Conservation (phyloP, 2,888 invertebrate species). For the Rhaphigaster nebulosa region DNA sequence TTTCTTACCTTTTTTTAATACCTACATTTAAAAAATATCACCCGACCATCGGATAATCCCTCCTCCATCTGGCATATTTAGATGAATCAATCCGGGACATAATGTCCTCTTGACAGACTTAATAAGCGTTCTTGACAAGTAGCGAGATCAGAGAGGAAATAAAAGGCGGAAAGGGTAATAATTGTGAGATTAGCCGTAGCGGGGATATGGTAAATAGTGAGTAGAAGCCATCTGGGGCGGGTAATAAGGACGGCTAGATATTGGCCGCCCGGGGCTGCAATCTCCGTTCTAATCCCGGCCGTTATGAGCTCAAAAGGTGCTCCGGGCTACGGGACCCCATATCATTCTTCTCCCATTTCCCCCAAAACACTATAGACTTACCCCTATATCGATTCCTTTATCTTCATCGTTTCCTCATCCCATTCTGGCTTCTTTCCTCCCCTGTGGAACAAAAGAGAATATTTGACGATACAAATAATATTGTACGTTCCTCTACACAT, state of each 20-base stretch:
- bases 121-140: not conserved
- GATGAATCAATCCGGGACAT: not conserved
- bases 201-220: constrained; percentile 31
- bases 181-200: constrained; percentile 14
- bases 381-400: not conserved
- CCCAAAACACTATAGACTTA: constrained; percentile 25
- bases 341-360: constrained; percentile 41
- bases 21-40: not conserved
- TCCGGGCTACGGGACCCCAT: constrained; percentile 20
- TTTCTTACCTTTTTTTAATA: too few relatives aligned
- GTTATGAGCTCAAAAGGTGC: constrained; percentile 41
- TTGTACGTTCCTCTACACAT: not conserved
- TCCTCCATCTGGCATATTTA: not conserved
- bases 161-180: not conserved
- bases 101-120: not conserved
- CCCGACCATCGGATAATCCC: not conserved
- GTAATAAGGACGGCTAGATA: constrained; percentile 26
- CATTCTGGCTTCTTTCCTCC: not conserved
- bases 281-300: constrained; percentile 9
- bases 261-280: constrained; percentile 34
- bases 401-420: constrained; percentile 27
- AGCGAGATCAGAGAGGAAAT: not conserved
- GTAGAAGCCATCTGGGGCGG: not conserved
- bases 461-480: constrained; percentile 20
- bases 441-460: not conserved